A percentile compares a stretch with the other conserved stretches of the same genome.
phyloP scores from a whole-genome alignment of 2,888 invertebrate species.

The Achlya flavicornis region DNA sequence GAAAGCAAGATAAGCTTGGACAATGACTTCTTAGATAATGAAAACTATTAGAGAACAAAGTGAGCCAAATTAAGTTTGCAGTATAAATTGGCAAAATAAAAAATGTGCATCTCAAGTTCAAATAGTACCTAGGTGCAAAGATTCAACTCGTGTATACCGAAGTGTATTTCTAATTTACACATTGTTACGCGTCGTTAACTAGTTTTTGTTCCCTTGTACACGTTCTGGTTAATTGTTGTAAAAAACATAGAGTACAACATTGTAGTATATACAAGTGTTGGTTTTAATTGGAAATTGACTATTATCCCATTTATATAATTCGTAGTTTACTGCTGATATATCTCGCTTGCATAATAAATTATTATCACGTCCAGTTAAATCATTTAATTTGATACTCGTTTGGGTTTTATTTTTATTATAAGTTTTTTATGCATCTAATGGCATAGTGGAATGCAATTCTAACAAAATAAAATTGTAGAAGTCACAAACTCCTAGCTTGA shows the following conservation, averaged over 20 bases:
- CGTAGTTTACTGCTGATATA: constrained; percentile 23
- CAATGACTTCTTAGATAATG: background rate
- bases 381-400: background rate
- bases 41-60: background rate
- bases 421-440: background rate
- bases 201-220: constrained; percentile 49
- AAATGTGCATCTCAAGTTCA: background rate
- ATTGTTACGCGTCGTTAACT: constrained; percentile 57
- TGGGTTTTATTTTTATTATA: background rate
- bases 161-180: constrained; percentile 44
- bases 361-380: too few species aligned
- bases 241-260: constrained; percentile 50
- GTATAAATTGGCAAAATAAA: background rate
- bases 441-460: background rate
- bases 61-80: background rate
- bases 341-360: background rate
- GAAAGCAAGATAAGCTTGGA: too few species aligned
- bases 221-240: constrained; percentile 57
- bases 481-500: too few species aligned
- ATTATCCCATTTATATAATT: constrained; percentile 62
- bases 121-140: constrained; percentile 18
- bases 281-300: constrained; percentile 61
- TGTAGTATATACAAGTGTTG: constrained; percentile 26
- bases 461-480: too few species aligned
- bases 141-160: constrained; percentile 19